phyloP scores from a whole-genome alignment of 2,888 invertebrate genomes.

The Agrotis puta region DNA sequence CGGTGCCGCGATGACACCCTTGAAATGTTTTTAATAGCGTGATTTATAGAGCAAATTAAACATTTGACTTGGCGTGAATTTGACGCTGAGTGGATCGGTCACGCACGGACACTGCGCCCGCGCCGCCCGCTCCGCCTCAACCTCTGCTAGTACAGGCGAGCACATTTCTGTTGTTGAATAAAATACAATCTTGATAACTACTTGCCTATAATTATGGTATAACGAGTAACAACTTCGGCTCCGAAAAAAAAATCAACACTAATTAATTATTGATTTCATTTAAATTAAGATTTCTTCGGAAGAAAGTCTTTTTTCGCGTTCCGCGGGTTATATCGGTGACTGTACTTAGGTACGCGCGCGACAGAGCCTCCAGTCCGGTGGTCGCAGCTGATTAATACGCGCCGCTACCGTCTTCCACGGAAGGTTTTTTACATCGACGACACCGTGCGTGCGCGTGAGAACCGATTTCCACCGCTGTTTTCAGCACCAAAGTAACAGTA shows the following conservation, averaged over 20 bases:
- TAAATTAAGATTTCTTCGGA: too few relatives aligned
- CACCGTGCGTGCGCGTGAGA: constrained; percentile 87
- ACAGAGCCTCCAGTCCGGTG: constrained; percentile 61
- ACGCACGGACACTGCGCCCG: constrained; percentile 85
- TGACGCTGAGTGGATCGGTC: constrained; percentile 89
- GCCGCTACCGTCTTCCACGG: constrained; percentile 76
- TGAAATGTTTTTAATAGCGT: constrained; percentile 90
- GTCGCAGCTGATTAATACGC: constrained; percentile 83
- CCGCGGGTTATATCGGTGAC: constrained; percentile 44
- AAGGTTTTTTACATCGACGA: constrained; percentile 73
- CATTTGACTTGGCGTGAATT: constrained; percentile 91
- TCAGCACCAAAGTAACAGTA: constrained; percentile 68
- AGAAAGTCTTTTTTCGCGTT: background rate
- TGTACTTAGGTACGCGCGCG: constrained; percentile 70
- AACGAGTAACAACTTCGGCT: too few relatives aligned
- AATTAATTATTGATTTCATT: background rate
- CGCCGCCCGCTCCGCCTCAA: constrained; percentile 68
- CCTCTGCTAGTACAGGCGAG: constrained; percentile 55
- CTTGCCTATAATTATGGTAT: background rate
- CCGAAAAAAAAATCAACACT: background rate
- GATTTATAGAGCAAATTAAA: constrained; percentile 91
- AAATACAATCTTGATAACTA: background rate
- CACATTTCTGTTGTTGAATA: constrained; percentile 18
- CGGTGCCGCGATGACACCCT: constrained; percentile 89
- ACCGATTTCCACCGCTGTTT: constrained; percentile 75